phyloP scores from a whole-genome alignment of 2,888 invertebrate species.

The Aphodius sticticus region DNA sequence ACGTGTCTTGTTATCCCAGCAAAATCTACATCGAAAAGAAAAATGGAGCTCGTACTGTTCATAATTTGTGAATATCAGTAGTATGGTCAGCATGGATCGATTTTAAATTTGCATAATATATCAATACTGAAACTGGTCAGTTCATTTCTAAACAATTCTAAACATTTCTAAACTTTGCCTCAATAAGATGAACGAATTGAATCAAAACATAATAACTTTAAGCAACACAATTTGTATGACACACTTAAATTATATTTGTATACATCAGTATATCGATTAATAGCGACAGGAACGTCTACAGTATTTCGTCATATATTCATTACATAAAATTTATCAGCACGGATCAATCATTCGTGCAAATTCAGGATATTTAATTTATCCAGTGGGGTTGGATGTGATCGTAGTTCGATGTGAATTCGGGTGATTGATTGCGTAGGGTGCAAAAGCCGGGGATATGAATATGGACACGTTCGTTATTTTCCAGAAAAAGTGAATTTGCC shows the following conservation, averaged over 20 bases:
- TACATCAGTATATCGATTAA: no score
- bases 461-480: not conserved
- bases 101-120: not conserved
- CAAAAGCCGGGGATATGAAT: not conserved
- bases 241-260: no score
- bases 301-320: not conserved
- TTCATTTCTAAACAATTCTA: no score
- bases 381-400: not conserved
- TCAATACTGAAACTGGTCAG: no score
- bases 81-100: no score
- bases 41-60: not conserved
- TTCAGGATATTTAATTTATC: not conserved
- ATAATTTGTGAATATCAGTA: not conserved
- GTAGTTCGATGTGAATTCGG: not conserved
- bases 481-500: not conserved
- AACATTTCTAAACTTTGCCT: no score
- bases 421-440: not conserved
- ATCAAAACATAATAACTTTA: no score
- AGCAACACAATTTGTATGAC: no score
- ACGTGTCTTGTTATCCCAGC: not conserved
- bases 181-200: no score
- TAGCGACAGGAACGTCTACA: not conserved
- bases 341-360: not conserved
- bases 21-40: not conserved
- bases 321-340: not conserved